Percentiles rank a stretch among this genome's conserved stretches.
Evolutionary conservation across 2,888 invertebrate genomes (phyloP).

Genomic region (Mythimna pallens): DNA sequence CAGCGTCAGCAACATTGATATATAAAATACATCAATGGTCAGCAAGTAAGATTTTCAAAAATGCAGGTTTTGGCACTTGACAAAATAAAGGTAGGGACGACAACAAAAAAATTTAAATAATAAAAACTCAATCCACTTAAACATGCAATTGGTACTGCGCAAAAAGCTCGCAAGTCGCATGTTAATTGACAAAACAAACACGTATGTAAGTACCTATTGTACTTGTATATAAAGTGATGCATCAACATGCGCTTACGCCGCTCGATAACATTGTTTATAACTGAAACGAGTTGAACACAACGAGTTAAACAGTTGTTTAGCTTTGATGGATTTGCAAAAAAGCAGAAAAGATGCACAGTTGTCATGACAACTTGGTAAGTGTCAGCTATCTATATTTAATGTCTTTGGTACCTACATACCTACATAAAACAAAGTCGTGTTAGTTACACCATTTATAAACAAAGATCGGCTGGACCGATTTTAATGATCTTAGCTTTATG

Average conservation of each 20-base stretch:
- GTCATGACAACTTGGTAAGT: neutral
- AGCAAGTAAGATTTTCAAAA: too few species aligned
- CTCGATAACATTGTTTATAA: conserved; percentile 57
- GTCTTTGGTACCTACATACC: too few species aligned
- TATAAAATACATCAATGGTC: too few species aligned
- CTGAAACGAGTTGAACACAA: conserved; percentile 17
- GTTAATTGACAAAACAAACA: conserved; percentile 43
- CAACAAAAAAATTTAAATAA: neutral
- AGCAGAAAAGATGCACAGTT: neutral
- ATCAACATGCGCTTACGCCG: conserved; percentile 32
- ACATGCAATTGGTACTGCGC: conserved; percentile 22
- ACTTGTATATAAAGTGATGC: conserved; percentile 35
- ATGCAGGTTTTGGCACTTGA: too few species aligned
- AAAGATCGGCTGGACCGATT: too few species aligned
- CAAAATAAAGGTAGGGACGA: too few species aligned
- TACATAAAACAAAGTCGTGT: too few species aligned
- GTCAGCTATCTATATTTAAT: neutral
- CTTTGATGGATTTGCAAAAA: conserved; percentile 7
- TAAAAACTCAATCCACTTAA: neutral
- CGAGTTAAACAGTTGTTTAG: conserved; percentile 19
- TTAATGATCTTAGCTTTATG: too few species aligned
- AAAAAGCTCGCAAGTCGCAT: conserved; percentile 37
- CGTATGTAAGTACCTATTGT: neutral
- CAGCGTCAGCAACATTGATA: too few species aligned
- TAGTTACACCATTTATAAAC: too few species aligned